Conservation (phyloP, 2,797 vertebrate species). For the Lithobates pipiens region DNA sequence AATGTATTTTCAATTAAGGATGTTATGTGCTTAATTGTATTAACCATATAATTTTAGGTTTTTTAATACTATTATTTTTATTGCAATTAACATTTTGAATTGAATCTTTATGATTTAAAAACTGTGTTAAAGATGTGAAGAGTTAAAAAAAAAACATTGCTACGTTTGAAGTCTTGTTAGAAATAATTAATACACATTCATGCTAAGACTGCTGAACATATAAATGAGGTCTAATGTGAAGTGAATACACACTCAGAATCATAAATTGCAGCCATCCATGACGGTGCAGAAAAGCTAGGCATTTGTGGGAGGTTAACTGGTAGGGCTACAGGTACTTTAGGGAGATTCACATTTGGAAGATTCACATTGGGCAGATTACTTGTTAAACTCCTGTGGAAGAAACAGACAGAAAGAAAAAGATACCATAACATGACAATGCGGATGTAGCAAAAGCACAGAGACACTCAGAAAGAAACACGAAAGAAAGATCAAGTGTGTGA, state of each 20-base stretch:
- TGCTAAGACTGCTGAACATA: slow-evolving; percentile 91
- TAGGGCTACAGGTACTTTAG: slow-evolving; percentile 93
- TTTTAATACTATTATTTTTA: background rate
- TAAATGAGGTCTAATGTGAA: slow-evolving; percentile 91
- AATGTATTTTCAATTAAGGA: no score
- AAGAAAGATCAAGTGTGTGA: slow-evolving; percentile 69
- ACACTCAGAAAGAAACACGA: slow-evolving; percentile 84
- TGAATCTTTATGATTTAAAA: background rate
- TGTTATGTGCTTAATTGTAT: no score
- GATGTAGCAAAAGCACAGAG: slow-evolving; percentile 90
- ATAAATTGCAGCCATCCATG: slow-evolving; percentile 92
- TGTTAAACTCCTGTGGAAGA: slow-evolving; percentile 95
- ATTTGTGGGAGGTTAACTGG: slow-evolving; percentile 99
- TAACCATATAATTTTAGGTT: background rate
- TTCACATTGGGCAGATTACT: slow-evolving; percentile 99
- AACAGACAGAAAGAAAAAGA: slow-evolving; percentile 99
- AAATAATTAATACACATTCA: slow-evolving; percentile 91
- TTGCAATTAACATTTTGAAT: background rate
- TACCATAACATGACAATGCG: slow-evolving; percentile 95
- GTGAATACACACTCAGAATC: slow-evolving; percentile 98
- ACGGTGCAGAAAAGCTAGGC: slow-evolving; percentile 92
- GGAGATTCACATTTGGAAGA: slow-evolving; percentile 99
- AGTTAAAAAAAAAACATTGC: background rate
- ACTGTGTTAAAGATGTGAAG: background rate
- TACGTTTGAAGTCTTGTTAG: slow-evolving; percentile 60